Evolutionary conservation across 2,888 invertebrate genomes (phyloP), one percentile per base, ranked within the genome.

Genomic region (Uropetala carovei): DNA sequence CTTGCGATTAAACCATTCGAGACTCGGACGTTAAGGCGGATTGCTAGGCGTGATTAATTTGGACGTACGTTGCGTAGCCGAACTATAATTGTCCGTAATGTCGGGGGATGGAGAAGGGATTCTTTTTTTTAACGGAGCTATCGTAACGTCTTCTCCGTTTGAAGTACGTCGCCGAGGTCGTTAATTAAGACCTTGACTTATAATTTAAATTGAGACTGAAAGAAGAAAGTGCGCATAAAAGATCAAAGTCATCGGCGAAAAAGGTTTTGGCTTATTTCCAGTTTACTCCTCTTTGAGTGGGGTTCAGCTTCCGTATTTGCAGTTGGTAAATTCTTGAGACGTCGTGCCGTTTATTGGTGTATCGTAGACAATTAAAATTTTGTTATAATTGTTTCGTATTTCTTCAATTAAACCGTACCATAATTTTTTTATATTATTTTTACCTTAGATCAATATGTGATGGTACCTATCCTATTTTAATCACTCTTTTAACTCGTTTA

Each of bases 21-120:
- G 75, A 27, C 22, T 75, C 75, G 27, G 75, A 75, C 75, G 75
- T 75, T n/a, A 75, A 75, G 27, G 75, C 43, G 43, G 43, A 75
- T 22, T 75, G 27, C 64, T 16, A 0, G 7, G 22, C 75, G 27
- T 75, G 75, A 75, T 75, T 75, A 22, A 27, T 68, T 22, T n/a
- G 64, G 64, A 22, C 75, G n/a, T 0, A 1, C 8, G 0, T 8
- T n/a, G 43, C 43, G 9, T n/a, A 64, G 64, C 16, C 14, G 27
- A 27, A 27, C 75, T 75, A 75, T 75, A 75, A 75, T 75, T 75
- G 75, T 75, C 10, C 22, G 75, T 22, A 2, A 75, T 75, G 22
- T 13, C 13, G 18, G 22, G 75, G 27, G 27, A 75, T 75, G 75
- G 75, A 75, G 75, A 75, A 22, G 22, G 27, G 75, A 22, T 10